Base-by-base conservation (phyloP, 2,888 invertebrate species). In the Camponotus fellah region DNA sequence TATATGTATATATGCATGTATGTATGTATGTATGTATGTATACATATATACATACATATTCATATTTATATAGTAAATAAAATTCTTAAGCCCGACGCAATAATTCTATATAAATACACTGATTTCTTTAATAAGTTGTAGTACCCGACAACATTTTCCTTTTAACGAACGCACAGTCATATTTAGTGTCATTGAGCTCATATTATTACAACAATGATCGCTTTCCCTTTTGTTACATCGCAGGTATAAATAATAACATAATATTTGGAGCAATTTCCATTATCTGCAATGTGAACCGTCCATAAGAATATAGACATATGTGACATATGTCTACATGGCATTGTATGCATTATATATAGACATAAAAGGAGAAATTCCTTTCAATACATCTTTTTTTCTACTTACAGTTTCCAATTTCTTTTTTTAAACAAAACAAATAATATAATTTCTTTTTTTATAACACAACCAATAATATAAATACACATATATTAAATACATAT, bases 131-230 rank as follows among this genome's bases (percentile, higher is more conserved):
- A 84, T 91, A 91, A 90, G 88, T 90, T 89, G 88, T 91, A 91
- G 87, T 92, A 91, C 87, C 90, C 91, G 91, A 92, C 90, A 90
- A 90, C 90, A 88, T 86, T 91, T 91, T 89, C 87, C 86, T 85
- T 91, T 90, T 90, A 89, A 92, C 90, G 91, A 90, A 92, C 91
- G 90, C 89, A 91, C 93, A 90, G 89, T 92, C 92, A 92, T 88
- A 91, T 92, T 93, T 93, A 92, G 91, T 92, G 93, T 94, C 93
- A 93, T 94, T 94, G 94, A 94, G 94, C 93, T 92, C 92, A 92
- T 92, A 91, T 93, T 92, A 92, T 92, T 91, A 92, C 87, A 91
- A 88, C 92, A 62, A 72, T 93, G 92, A 86, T 92, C 91, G 89
- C 87, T 89, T 89, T 87, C 62, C 65, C 69, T 89, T 91, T 87